Percentiles rank a stretch among this genome's conserved stretches.
Evolutionary conservation across 2,797 vertebrate species (phyloP).

Genomic region (Dendrocincla tyrannina): DNA sequence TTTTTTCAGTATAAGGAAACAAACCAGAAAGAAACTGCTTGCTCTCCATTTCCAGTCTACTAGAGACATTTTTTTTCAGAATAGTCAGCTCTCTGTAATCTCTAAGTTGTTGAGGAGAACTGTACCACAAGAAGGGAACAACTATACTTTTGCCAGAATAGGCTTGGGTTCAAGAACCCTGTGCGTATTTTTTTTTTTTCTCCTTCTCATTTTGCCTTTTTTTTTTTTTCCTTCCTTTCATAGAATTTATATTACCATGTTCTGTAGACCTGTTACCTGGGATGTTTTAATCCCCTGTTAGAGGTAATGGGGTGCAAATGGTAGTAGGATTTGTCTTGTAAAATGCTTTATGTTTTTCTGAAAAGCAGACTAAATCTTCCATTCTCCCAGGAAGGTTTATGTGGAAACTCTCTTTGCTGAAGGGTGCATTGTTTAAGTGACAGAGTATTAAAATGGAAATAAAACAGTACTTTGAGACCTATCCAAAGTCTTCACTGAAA

Average conservation of each 20-base stretch:
- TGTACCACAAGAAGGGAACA: neutral
- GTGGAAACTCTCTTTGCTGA: neutral
- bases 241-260: neutral
- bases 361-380: neutral
- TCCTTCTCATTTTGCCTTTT: neutral
- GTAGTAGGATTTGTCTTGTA: neutral
- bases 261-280: neutral
- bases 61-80: neutral
- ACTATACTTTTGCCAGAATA: neutral
- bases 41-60: neutral
- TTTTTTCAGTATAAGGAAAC: neutral
- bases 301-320: neutral
- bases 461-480: neutral
- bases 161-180: neutral
- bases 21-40: neutral
- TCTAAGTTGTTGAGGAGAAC: neutral
- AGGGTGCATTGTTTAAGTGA: neutral
- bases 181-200: neutral
- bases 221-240: neutral
- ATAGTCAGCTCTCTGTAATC: neutral
- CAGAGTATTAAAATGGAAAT: neutral
- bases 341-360: neutral
- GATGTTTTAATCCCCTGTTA: neutral
- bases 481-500: neutral
- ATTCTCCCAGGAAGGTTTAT: neutral